A percentile compares a stretch with the other conserved stretches of the same genome.
These are phyloP conservation scores for Eledona agricola DNA, from an alignment of 2,888 invertebrate species.

Conservation along the genomic window DNA sequence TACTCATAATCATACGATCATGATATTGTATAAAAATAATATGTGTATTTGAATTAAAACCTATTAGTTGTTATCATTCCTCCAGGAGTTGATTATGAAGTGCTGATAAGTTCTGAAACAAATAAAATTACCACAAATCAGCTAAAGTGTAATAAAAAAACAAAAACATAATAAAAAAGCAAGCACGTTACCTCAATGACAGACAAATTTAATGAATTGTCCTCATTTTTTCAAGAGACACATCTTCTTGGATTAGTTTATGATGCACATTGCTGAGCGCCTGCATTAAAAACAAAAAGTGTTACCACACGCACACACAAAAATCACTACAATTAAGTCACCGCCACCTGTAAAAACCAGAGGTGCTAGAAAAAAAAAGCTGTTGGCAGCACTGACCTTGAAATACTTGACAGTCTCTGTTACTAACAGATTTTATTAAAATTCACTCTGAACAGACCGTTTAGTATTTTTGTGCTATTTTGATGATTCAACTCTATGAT, in stretches of 20 bases:
- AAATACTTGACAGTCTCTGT: slow-evolving; percentile 99
- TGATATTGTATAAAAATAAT: slow-evolving; percentile 14
- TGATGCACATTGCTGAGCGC: slow-evolving; percentile 86
- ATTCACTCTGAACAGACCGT: too few species aligned
- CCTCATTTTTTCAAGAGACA: slow-evolving; percentile 58
- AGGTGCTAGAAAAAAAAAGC: too few species aligned
- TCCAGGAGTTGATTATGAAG: slow-evolving; percentile 64
- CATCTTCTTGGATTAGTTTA: slow-evolving; percentile 77
- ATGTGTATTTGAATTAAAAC: slow-evolving; percentile 2
- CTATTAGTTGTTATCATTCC: slow-evolving; percentile 32
- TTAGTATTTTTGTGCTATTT: too few species aligned
- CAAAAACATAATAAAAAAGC: slow-evolving; percentile 8
- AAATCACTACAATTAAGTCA: too few species aligned
- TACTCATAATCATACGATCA: too few species aligned
- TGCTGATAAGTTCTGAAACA: slow-evolving; percentile 64
- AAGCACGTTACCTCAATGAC: too few species aligned
- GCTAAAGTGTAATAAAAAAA: not conserved
- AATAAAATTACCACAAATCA: slow-evolving; percentile 38
- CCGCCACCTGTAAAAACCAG: too few species aligned
- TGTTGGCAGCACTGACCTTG: slow-evolving; percentile 64
- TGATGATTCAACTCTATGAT: too few species aligned
- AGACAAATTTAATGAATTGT: slow-evolving; percentile 58
- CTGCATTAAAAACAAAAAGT: slow-evolving; percentile 63
- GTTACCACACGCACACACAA: too few species aligned
- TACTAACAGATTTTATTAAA: too few species aligned